Evolutionary conservation across 2,797 vertebrate genomes (phyloP), one percentile per base, ranked within the genome.

Genomic region (Acestrorhynchus altus): DNA sequence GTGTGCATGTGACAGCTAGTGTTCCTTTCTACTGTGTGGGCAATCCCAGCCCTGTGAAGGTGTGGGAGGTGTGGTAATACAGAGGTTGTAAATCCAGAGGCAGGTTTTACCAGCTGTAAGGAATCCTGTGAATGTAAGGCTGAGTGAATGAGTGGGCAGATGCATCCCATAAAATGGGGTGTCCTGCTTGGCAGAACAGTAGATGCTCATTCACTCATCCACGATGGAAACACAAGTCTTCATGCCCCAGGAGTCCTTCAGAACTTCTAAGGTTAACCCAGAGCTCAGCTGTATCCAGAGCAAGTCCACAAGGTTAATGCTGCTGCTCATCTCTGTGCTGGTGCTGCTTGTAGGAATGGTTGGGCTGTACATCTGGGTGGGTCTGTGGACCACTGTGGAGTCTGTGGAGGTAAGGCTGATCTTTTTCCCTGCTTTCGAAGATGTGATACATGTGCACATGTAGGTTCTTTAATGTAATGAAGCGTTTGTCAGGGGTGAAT

Each of bases 111-210:
- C 71, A 74, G 18, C 56, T 60, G 70, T 74, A 49, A 54, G 69
- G 76, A 22, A 71, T 60, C 61, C 47, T 28, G 15, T 76, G 42
- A 68, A 69, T 60, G 16, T 11, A 16, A 5, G 12, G 39, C 15
- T 44, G 42, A 47, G 51, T 35, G 18, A 76, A 40, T 81, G 82
- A 78, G 83, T 84, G 83, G 80, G 83, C 73, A 75, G 83, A 73
- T 60, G 31, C 6, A 0, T 12, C 20, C 7, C 12, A 81, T 82
- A 84, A 60, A 83, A 83, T n/a, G n/a, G n/a, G 65, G 57, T 72
- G 46, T 13, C 49, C 9, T 16, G 20, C 1, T 13, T 49, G 22
- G 7, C 26, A 60, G n/a, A 44, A 46, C 15, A 1, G 15, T 15
- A 77, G 79, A 70, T 72, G 54, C 15, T 76, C 61, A 74, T 74